These are phyloP conservation scores for Scaptomyza polygonia DNA, from an alignment of 2,888 invertebrate genomes.

Conservation along the genomic window DNA sequence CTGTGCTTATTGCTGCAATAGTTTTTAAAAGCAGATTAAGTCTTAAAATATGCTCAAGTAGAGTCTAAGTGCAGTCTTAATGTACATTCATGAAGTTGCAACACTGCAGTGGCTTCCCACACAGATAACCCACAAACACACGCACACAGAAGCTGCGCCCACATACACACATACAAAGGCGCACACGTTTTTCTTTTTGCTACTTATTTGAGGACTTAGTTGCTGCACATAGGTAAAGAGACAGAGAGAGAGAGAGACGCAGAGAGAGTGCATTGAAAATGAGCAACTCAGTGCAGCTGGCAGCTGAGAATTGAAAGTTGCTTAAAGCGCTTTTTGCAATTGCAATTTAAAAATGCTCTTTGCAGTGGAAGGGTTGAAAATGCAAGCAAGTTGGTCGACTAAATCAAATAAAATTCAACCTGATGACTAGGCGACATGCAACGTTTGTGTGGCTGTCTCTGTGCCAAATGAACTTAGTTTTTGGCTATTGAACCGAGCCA, in stretches of 20 bases:
- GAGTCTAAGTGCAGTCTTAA: constrained; percentile 28
- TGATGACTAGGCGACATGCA: constrained; percentile 46
- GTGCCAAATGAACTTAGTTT: constrained; percentile 3
- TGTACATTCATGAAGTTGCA: constrained; percentile 22
- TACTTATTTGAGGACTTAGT: constrained; percentile 19
- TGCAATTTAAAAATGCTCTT: constrained; percentile 54
- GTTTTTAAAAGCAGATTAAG: constrained; percentile 30
- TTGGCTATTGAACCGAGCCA: constrained; percentile 16
- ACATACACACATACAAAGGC: neutral
- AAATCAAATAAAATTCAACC: constrained; percentile 56
- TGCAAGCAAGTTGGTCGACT: constrained; percentile 16
- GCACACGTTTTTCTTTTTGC: neutral
- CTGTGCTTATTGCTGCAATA: constrained; percentile 1
- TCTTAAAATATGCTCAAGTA: constrained; percentile 18
- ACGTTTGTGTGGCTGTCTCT: constrained; percentile 14
- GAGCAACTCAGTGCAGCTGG: constrained; percentile 31
- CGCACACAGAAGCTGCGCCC: neutral
- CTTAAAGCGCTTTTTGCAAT: constrained; percentile 30
- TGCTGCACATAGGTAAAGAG: neutral
- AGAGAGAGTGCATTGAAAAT: constrained; percentile 43
- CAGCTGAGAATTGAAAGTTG: constrained; percentile 35
- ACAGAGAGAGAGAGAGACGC: neutral
- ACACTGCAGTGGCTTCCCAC: constrained; percentile 22
- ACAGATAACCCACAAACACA: constrained; percentile 7
- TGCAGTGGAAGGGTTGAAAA: constrained; percentile 5